phyloP scores from a whole-genome alignment of 2,888 invertebrate genomes.

The Bombyx huttoni region DNA sequence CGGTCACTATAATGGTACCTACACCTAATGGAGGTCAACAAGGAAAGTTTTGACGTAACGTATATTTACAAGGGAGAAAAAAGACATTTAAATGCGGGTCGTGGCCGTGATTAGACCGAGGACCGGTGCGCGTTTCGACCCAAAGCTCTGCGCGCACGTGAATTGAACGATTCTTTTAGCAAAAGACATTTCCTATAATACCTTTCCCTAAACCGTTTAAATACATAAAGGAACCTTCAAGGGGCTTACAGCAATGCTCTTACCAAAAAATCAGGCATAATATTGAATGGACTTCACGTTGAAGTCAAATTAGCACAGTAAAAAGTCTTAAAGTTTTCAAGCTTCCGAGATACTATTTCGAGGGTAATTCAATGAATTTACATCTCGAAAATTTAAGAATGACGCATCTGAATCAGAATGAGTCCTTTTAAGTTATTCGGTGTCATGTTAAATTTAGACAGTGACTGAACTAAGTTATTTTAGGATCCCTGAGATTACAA shows the following conservation, averaged over 20 bases:
- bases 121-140: slow-evolving; percentile 34
- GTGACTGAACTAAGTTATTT: too few relatives aligned
- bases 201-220: slow-evolving; percentile 20
- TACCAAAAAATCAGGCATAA: slow-evolving; percentile 9
- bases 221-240: slow-evolving; percentile 17
- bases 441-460: too few relatives aligned
- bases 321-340: not conserved
- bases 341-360: too few relatives aligned
- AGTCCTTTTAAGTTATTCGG: too few relatives aligned
- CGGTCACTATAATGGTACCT: slow-evolving; percentile 16
- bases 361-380: too few relatives aligned
- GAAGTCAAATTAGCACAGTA: not conserved
- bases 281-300: not conserved
- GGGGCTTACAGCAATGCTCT: slow-evolving; percentile 6
- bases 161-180: slow-evolving; percentile 31
- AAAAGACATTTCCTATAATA: slow-evolving; percentile 24
- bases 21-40: slow-evolving; percentile 28
- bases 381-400: too few relatives aligned
- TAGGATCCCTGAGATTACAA: too few relatives aligned
- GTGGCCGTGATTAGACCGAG: slow-evolving; percentile 54
- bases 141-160: slow-evolving; percentile 31
- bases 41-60: slow-evolving; percentile 28
- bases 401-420: too few relatives aligned
- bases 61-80: slow-evolving; percentile 44
- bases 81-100: slow-evolving; percentile 63